Evolutionary conservation across 2,888 invertebrate species (phyloP), one percentile per base, ranked within the genome.

Genomic region (Troides helena): DNA sequence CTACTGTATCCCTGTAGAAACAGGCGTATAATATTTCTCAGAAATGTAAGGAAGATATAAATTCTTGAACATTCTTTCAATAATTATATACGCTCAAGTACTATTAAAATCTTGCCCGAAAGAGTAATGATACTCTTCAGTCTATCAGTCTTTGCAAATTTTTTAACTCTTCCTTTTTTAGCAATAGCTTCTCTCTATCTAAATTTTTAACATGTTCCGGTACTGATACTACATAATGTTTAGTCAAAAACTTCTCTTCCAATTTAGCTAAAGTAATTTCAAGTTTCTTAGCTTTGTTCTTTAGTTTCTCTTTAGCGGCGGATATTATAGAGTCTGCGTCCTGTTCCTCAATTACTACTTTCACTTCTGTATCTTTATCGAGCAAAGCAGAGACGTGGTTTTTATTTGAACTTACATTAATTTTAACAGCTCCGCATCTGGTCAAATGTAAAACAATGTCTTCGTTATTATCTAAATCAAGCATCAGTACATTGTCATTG

Each of bases 61-160:
- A 12, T 6, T 53, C 53, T n/a, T 53, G 53, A 7, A 18, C 18
- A 12, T 5, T 53, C n/a, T n/a, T 5, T 53, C 3, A 18, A 53
- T 4, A 53, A 18, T 53, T 46, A 14, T 46, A 7, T 4, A 0
- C 0, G 18, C 5, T 3, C 18, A 53, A 18, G n/a, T 53, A n/a
- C 6, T 53, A n/a, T 50, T 18, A 53, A 46, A 53, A 53, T n/a
- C 18, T 46, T 53, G n/a, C n/a, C n/a, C 46, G 46, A 10, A 14
- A 46, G 2, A 46, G 12, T 14, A 46, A n/a, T 53, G 18, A n/a
- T 6, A 53, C 6, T n/a, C 18, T 53, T 53, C n/a, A 53, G 5
- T 53, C n/a, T 53, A 85, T 81, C 80, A 90, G 82, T 82, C 84
- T 89, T 80, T 85, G 81, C 53, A 92, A 77, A 63, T 81, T 80